phyloP scores from a whole-genome alignment of 2,888 invertebrate genomes.

The Drosophila cognata region DNA sequence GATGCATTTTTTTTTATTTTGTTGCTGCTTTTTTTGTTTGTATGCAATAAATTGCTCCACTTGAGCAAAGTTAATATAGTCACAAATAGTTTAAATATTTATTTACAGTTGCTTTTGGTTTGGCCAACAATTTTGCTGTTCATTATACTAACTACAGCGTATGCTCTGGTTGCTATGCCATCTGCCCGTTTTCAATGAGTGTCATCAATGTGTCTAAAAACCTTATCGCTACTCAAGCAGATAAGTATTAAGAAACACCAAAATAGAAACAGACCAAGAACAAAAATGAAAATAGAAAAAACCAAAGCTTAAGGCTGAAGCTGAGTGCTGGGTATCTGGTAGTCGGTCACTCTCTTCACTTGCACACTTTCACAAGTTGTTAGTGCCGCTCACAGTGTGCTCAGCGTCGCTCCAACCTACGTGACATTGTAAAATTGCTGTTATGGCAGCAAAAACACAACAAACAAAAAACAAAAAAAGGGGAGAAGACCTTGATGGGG shows the following conservation, averaged over 20 bases:
- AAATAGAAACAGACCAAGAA: background rate
- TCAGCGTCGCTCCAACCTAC: slow-evolving; percentile 23
- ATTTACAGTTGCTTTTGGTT: slow-evolving; percentile 74
- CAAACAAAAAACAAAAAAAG: background rate
- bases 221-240: background rate
- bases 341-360: background rate
- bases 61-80: slow-evolving; percentile 80
- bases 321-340: background rate
- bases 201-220: background rate
- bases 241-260: background rate
- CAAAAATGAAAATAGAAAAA: background rate
- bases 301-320: background rate
- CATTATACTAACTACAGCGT: slow-evolving; percentile 32
- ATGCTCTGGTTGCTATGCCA: slow-evolving; percentile 19
- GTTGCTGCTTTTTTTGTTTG: slow-evolving; percentile 20
- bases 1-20: slow-evolving; percentile 4
- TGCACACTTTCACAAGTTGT: slow-evolving; percentile 9
- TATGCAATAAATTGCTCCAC: slow-evolving; percentile 78
- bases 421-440: slow-evolving; percentile 42
- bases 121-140: slow-evolving; percentile 64
- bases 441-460: background rate
- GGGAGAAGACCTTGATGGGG: background rate
- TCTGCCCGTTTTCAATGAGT: background rate
- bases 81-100: slow-evolving; percentile 81
- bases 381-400: slow-evolving; percentile 24